phyloP scores from a whole-genome alignment of 1,140 invertebrate species.

The Calosoma granatense region DNA sequence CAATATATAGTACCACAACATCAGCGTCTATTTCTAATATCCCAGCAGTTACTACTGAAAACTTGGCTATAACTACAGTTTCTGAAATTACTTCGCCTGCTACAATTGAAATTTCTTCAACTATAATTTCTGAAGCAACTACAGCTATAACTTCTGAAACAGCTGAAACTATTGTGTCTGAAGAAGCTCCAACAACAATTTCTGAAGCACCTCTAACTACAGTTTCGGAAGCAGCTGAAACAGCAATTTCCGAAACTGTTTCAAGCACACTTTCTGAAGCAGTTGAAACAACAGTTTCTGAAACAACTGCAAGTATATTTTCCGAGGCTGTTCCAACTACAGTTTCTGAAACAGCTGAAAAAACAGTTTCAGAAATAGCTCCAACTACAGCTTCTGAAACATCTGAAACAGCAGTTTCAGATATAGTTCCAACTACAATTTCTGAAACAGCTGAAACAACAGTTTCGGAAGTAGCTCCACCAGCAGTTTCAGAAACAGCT shows the following conservation, averaged over 20 bases:
- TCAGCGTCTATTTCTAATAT: background rate
- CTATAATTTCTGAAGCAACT: slow-evolving; percentile 3
- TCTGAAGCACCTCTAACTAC: slow-evolving; percentile 11
- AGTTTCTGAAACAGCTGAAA: background rate
- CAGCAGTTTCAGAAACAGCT: too few species aligned
- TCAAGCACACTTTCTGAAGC: background rate
- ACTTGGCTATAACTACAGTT: too few species aligned
- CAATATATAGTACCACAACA: background rate
- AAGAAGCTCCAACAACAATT: slow-evolving; percentile 10
- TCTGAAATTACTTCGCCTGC: too few species aligned
- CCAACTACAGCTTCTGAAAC: background rate
- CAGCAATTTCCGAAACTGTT: slow-evolving; percentile 6
- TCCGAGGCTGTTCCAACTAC: background rate
- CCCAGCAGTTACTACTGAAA: background rate
- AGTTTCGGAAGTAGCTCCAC: too few species aligned
- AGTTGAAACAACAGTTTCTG: background rate
- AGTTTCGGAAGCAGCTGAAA: too few species aligned
- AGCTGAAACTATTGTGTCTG: background rate
- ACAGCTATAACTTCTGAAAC: slow-evolving; percentile 6
- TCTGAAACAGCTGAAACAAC: too few species aligned
- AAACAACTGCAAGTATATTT: background rate
- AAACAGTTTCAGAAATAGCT: background rate
- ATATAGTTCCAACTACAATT: too few species aligned
- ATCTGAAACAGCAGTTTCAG: background rate
- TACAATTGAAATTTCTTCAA: too few species aligned